These are phyloP conservation scores for Tipula helvola DNA, from an alignment of 2,888 invertebrate genomes.

Conservation along the genomic window DNA sequence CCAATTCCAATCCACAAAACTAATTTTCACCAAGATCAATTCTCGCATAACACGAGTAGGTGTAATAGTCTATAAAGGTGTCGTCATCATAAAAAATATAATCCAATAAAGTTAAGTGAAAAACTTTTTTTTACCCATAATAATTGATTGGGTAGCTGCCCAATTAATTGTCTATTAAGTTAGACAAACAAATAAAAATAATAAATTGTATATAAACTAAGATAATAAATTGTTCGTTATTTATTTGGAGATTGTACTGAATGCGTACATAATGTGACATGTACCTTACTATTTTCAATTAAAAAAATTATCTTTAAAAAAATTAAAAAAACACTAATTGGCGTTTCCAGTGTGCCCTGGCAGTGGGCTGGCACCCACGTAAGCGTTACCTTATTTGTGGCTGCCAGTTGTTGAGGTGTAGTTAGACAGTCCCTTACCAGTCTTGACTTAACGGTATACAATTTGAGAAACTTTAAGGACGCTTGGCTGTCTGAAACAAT, in stretches of 20 bases:
- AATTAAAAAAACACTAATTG: too few species aligned
- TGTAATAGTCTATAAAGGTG: not conserved
- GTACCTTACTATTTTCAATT: too few species aligned
- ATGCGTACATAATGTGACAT: not conserved
- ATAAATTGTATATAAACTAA: not conserved
- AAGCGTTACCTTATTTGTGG: too few species aligned
- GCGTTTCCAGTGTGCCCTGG: too few species aligned
- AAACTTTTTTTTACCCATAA: not conserved
- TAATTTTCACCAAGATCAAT: not conserved
- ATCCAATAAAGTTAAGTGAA: not conserved
- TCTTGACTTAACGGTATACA: too few species aligned
- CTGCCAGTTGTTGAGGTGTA: too few species aligned
- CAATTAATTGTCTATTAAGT: not conserved
- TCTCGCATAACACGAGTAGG: not conserved
- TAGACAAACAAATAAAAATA: not conserved
- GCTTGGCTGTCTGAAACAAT: too few species aligned
- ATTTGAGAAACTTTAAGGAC: too few species aligned
- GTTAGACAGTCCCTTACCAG: too few species aligned
- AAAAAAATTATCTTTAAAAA: too few species aligned
- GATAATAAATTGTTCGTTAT: not conserved
- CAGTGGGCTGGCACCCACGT: too few species aligned
- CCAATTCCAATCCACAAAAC: not conserved
- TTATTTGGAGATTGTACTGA: not conserved
- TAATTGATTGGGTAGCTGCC: not conserved
- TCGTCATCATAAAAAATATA: not conserved